Evolutionary conservation across 2,797 vertebrate genomes (phyloP).

Genomic region (Oceanodroma leucorhoa): DNA sequence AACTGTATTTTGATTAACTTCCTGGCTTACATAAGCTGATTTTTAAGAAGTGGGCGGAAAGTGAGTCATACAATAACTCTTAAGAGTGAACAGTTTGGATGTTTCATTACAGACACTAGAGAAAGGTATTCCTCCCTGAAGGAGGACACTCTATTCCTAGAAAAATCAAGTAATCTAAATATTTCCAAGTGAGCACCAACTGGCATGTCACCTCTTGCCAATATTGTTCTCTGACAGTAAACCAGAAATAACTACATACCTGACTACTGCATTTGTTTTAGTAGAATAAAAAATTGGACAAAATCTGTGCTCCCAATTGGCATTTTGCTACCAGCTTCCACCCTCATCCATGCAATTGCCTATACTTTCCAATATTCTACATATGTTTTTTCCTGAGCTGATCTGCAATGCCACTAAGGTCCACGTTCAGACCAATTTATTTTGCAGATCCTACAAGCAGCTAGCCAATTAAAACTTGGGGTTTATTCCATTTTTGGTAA

Average conservation of each 20-base stretch:
- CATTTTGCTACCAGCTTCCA: neutral
- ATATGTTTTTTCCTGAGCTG: neutral
- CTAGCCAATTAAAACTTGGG: neutral
- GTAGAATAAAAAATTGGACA: neutral
- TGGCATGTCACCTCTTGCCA: neutral
- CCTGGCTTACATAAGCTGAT: neutral
- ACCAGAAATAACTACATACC: neutral
- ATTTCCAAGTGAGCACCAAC: neutral
- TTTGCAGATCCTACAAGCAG: neutral
- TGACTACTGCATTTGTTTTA: neutral
- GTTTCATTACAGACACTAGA: neutral
- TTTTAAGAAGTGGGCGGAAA: neutral
- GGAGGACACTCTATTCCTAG: neutral
- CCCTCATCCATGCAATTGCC: neutral
- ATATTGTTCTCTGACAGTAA: neutral
- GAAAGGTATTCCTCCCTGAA: neutral
- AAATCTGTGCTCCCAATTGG: neutral
- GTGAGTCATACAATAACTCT: neutral
- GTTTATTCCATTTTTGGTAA: neutral
- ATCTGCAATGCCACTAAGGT: neutral
- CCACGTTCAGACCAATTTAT: neutral
- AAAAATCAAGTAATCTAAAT: neutral
- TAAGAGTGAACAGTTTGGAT: neutral
- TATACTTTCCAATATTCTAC: neutral
- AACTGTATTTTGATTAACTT: neutral